phyloP scores from a whole-genome alignment of 2,888 invertebrate genomes.

The Dryadula phaetusa region DNA sequence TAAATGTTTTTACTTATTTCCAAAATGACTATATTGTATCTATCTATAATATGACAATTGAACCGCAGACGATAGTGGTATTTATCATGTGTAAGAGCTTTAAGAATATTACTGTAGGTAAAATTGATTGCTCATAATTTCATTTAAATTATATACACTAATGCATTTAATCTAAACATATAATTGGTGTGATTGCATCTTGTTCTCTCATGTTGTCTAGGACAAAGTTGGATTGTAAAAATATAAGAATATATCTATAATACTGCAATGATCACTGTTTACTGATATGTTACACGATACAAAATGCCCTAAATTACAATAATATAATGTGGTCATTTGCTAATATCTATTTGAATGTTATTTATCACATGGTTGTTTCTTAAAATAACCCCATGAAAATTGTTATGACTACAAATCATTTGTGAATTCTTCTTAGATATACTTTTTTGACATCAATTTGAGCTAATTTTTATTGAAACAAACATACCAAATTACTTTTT shows the following conservation, averaged over 20 bases:
- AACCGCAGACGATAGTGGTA: slow-evolving; percentile 3
- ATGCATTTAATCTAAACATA: slow-evolving; percentile 62
- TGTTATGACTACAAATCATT: too few species aligned
- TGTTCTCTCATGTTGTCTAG: slow-evolving; percentile 26
- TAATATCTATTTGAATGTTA: too few species aligned
- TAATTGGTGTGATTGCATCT: slow-evolving; percentile 35
- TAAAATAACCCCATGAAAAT: too few species aligned
- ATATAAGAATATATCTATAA: slow-evolving; percentile 29
- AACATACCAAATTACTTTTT: neutral
- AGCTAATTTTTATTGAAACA: neutral
- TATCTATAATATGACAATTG: neutral
- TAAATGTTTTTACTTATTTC: neutral
- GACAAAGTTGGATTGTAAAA: slow-evolving; percentile 24
- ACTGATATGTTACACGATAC: slow-evolving; percentile 26
- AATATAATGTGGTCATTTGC: neutral
- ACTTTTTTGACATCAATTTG: too few species aligned
- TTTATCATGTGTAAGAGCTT: slow-evolving; percentile 68
- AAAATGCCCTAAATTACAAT: neutral
- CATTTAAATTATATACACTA: slow-evolving; percentile 52
- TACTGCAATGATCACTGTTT: slow-evolving; percentile 40
- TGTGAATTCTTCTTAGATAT: too few species aligned
- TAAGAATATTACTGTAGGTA: slow-evolving; percentile 70
- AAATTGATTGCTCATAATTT: slow-evolving; percentile 75
- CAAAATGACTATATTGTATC: neutral
- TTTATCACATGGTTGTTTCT: too few species aligned